Percentiles rank a stretch among this genome's conserved stretches.
Conservation (phyloP, 2,797 vertebrate species). For the Cirrhinus molitorella region DNA sequence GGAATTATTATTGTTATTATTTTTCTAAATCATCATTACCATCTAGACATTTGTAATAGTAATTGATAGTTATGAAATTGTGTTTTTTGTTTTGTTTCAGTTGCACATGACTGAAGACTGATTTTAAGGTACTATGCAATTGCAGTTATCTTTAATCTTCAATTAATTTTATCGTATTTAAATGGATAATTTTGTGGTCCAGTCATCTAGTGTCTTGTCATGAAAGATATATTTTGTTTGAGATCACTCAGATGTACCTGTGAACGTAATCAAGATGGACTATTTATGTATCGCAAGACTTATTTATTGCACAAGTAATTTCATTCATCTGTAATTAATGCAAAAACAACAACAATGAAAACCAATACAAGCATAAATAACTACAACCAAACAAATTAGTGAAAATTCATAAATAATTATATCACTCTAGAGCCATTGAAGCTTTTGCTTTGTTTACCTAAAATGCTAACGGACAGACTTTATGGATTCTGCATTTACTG, state of each 20-base stretch:
- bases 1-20: slow-evolving; percentile 8
- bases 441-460: slow-evolving; percentile 16
- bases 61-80: slow-evolving; percentile 22
- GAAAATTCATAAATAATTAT: neutral
- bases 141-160: slow-evolving; percentile 57
- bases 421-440: neutral
- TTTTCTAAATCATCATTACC: slow-evolving; percentile 35
- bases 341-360: slow-evolving; percentile 16
- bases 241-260: slow-evolving; percentile 51
- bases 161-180: slow-evolving; percentile 67
- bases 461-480: neutral
- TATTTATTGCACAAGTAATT: slow-evolving; percentile 65
- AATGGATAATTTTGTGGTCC: slow-evolving; percentile 58
- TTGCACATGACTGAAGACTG: slow-evolving; percentile 67
- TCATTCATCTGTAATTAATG: slow-evolving; percentile 22
- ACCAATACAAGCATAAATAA: slow-evolving; percentile 14
- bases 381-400: neutral
- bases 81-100: slow-evolving; percentile 55
- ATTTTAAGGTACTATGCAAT: slow-evolving; percentile 75
- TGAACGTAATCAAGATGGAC: slow-evolving; percentile 54
- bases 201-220: slow-evolving; percentile 40
- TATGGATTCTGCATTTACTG: neutral
- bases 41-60: slow-evolving; percentile 28
- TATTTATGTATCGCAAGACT: slow-evolving; percentile 63
- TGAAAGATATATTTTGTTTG: slow-evolving; percentile 46